Evolutionary conservation across 2,113 vertebrate genomes (phyloP), one percentile per base, ranked within the genome.

Genomic region (Geococcyx californianus): DNA sequence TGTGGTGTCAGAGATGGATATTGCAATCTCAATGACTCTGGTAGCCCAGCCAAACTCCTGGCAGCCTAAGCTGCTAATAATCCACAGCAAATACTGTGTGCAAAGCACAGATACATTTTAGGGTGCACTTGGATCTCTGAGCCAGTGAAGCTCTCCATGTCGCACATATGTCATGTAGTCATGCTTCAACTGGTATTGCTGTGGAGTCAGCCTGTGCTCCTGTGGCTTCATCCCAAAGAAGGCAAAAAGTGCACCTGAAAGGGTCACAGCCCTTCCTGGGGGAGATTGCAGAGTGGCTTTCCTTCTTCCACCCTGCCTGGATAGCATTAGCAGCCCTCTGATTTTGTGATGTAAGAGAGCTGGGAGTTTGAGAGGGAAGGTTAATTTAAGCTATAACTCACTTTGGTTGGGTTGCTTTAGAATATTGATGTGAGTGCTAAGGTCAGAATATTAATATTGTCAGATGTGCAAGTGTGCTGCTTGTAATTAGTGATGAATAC

Each of bases 401-500:
- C 18, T 89, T 82, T 11, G 9, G 17, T 51, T 70, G 51, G 59
- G 34, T 90, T 1, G 5, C 52, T 87, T 63, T 26, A 33, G 82
- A 88, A 70, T 91, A 70, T 83, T 64, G 88, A 70, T 86, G 34
- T n/a, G 85, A 44, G 4, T 31, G 26, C 69, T 80, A 85, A 90
- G 87, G 72, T 93, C 67, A 89, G 91, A 93, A 95, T 93, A 82
- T 93, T 70, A 60, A 78, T 72, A 78, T 8, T 79, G 69, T 72
- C 56, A 64, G 66, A 66, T 68, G 24, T 78, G 62, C 55, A 84
- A 87, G 55, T 5, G 11, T 62, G 51, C 70, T 80, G 31, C 45
- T 93, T 68, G 44, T 70, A 89, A 79, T 89, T 82, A 9, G 6
- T 73, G 13, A 75, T 75, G 62, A 91, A 76, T 33, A 42, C 24